phyloP scores from a whole-genome alignment of 2,113 vertebrate species.

The Isichthys henryi region DNA sequence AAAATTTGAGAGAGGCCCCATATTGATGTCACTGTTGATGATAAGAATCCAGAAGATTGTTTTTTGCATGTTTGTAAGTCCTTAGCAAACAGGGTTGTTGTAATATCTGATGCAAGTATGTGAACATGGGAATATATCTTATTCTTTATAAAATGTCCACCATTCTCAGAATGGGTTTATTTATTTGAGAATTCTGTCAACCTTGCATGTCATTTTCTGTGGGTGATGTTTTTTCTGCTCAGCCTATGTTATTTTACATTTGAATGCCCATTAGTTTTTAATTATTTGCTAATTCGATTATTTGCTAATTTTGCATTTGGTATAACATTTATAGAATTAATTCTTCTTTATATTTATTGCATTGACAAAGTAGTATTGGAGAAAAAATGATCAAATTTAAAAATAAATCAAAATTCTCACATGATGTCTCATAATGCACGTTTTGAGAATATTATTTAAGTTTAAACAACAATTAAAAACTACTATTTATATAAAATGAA shows the following conservation, averaged over 20 bases:
- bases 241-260: not conserved
- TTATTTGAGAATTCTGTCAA: not conserved
- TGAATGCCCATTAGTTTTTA: not conserved
- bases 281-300: not conserved
- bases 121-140: not conserved
- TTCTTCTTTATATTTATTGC: constrained; percentile 17
- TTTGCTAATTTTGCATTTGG: not conserved
- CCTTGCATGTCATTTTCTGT: not conserved
- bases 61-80: not conserved
- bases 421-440: not conserved
- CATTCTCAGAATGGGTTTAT: not conserved
- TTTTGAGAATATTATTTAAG: not conserved
- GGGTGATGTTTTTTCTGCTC: not conserved
- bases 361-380: not conserved
- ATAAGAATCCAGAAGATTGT: not conserved
- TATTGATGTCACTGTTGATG: not conserved
- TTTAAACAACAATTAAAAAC: not conserved
- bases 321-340: not conserved
- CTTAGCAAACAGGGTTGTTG: not conserved
- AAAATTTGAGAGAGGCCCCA: not conserved
- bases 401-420: not conserved
- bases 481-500: not conserved
- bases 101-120: not conserved
- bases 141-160: not conserved
- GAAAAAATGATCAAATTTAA: constrained; percentile 2